Evolutionary conservation across 2,888 invertebrate genomes (phyloP), one percentile per base, ranked within the genome.

Genomic region (Polydrusus cervinus): DNA sequence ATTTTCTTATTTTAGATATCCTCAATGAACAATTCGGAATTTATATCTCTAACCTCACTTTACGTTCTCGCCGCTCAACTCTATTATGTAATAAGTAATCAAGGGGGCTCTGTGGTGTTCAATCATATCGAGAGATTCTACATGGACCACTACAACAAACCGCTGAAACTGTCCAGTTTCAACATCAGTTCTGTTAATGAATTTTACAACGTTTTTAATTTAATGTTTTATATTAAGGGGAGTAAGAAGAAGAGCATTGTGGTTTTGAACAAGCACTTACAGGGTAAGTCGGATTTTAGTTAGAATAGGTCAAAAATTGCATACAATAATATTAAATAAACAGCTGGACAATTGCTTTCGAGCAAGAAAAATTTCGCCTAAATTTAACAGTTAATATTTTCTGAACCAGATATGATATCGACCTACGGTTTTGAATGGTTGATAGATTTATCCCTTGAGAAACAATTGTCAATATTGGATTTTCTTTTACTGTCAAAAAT

Each of bases 241-340:
- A 80, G 81, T 47, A 87, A 87, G 75, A 83, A 89, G 75, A 89
- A 88, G 69, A 80, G 79, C 57, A 82, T 86, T 40, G 84, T 90
- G 57, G 85, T 88, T 16, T 85, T 91, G 10, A 90, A 90, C 80
- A 88, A 86, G 72, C 88, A 88, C 78, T 83, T 90, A 65, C 83
- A 87, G 74, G 86, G 89, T 89, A 83, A 79, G 84, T 47, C 6
- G 5, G 25, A 25, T 25, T 25, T 25, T 3, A 25, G 3, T 25
- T 25, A 5, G n/a, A n/a, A n/a, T n/a, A n/a, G n/a, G n/a, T n/a
- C n/a, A n/a, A n/a, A n/a, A n/a, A n/a, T n/a, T n/a, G n/a, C n/a
- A n/a, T n/a, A n/a, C n/a, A n/a, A n/a, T n/a, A n/a, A n/a, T n/a
- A n/a, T n/a, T n/a, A n/a, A n/a, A n/a, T n/a, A n/a, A n/a, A n/a